A percentile compares a stretch with the other conserved stretches of the same genome.
These are phyloP conservation scores for Volucella bombylans DNA, from an alignment of 2,888 invertebrate genomes.

Conservation along the genomic window DNA sequence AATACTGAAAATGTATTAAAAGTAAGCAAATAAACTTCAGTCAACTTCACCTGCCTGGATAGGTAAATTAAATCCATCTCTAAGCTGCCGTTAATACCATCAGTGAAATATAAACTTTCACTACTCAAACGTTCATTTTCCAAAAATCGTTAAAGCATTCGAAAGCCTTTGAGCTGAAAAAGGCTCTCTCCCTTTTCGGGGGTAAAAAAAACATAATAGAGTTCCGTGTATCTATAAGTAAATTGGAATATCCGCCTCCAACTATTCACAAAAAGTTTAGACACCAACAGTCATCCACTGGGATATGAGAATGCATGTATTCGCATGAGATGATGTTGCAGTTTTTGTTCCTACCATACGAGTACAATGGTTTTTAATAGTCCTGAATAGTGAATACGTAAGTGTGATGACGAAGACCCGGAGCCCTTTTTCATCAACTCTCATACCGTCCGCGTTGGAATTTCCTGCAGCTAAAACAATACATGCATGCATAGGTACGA, in stretches of 20 bases:
- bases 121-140: slow-evolving; percentile 20
- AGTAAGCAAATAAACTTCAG: background rate
- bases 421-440: background rate
- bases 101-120: slow-evolving; percentile 7
- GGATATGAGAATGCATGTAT: too few species aligned
- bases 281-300: background rate
- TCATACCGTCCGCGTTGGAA: slow-evolving; percentile 16
- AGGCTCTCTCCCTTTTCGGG: background rate
- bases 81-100: slow-evolving; percentile 46
- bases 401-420: background rate
- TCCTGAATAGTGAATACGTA: background rate
- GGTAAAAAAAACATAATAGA: background rate
- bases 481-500: too few species aligned
- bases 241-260: slow-evolving; percentile 12
- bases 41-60: slow-evolving; percentile 6
- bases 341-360: slow-evolving; percentile 7
- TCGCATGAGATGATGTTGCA: background rate
- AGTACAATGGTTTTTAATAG: slow-evolving; percentile 10
- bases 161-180: background rate
- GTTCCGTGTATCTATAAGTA: slow-evolving; percentile 1
- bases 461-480: slow-evolving; percentile 42
- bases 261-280: slow-evolving; percentile 1
- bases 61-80: slow-evolving; percentile 34
- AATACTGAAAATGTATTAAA: background rate
- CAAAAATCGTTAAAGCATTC: slow-evolving; percentile 3